A percentile compares a stretch with the other conserved stretches of the same genome.
Conservation (phyloP, 2,797 vertebrate species). For the Borostomias antarcticus region DNA sequence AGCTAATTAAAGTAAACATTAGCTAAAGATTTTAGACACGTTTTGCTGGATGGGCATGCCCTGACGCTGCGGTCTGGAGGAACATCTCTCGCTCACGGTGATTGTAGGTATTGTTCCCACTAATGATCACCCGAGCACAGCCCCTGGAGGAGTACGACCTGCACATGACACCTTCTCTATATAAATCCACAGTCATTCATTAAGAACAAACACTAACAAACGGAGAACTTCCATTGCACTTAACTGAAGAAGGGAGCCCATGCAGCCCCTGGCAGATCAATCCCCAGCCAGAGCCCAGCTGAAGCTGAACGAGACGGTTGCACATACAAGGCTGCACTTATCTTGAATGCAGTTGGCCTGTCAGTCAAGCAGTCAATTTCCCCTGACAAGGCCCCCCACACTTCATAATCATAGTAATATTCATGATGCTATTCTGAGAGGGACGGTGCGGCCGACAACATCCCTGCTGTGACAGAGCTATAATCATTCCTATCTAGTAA, state of each 20-base stretch:
- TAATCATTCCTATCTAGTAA: conserved; percentile 80
- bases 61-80: not conserved
- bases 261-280: conserved; percentile 31
- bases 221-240: not conserved
- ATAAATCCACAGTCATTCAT: not conserved
- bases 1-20: not conserved
- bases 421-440: conserved; percentile 66
- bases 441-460: conserved; percentile 49
- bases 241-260: conserved; percentile 1
- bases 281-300: conserved; percentile 31
- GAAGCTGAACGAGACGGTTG: conserved; percentile 45
- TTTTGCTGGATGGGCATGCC: not conserved
- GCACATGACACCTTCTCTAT: not conserved
- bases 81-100: too few species aligned
- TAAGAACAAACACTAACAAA: not conserved
- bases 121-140: not conserved
- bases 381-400: conserved; percentile 69
- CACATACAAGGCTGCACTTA: conserved; percentile 59
- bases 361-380: conserved; percentile 76
- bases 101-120: not conserved
- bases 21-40: not conserved
- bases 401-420: conserved; percentile 79
- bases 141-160: not conserved
- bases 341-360: conserved; percentile 73
- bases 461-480: conserved; percentile 68